A percentile compares a stretch with the other conserved stretches of the same genome.
Conservation (phyloP, 2,888 invertebrate genomes). For the Petrolisthes manimaculis region DNA sequence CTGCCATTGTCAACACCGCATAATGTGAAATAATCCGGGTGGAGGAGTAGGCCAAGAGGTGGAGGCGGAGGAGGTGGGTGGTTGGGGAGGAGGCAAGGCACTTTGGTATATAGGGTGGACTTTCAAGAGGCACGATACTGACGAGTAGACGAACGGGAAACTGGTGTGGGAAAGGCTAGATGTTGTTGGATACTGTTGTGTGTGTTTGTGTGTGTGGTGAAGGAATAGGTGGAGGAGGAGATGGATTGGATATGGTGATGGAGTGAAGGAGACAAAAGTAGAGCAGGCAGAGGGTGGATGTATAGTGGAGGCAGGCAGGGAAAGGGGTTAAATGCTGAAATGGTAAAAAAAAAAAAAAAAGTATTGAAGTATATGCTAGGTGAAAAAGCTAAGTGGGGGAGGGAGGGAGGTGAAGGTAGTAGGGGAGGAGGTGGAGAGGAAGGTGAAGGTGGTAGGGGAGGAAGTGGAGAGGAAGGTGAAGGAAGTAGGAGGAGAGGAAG, state of each 20-base stretch:
- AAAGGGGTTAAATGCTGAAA: too few relatives aligned
- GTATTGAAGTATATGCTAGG: not conserved
- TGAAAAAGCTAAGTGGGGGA: not conserved
- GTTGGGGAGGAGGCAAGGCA: constrained; percentile 6
- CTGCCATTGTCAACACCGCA: constrained; percentile 58
- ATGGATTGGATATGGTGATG: not conserved
- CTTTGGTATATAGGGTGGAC: too few relatives aligned
- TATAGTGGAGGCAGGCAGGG: not conserved
- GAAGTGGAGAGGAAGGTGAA: not conserved
- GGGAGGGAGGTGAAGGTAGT: not conserved
- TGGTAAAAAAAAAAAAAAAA: too few relatives aligned
- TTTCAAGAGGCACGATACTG: not conserved
- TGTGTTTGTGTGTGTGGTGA: not conserved
- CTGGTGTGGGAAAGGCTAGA: not conserved
- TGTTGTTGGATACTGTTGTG: not conserved
- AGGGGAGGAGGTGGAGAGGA: not conserved
- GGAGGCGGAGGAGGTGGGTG: not conserved
- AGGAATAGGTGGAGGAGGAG: constrained; percentile 16
- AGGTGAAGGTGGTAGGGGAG: not conserved
- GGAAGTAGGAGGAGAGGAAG: too few relatives aligned
- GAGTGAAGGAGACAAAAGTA: not conserved
- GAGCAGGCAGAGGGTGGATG: not conserved
- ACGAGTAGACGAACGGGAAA: not conserved
- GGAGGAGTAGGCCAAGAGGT: constrained; percentile 26
- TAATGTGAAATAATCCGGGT: constrained; percentile 42